phyloP scores from a whole-genome alignment of 2,797 vertebrate species.

The Martes flavigula region DNA sequence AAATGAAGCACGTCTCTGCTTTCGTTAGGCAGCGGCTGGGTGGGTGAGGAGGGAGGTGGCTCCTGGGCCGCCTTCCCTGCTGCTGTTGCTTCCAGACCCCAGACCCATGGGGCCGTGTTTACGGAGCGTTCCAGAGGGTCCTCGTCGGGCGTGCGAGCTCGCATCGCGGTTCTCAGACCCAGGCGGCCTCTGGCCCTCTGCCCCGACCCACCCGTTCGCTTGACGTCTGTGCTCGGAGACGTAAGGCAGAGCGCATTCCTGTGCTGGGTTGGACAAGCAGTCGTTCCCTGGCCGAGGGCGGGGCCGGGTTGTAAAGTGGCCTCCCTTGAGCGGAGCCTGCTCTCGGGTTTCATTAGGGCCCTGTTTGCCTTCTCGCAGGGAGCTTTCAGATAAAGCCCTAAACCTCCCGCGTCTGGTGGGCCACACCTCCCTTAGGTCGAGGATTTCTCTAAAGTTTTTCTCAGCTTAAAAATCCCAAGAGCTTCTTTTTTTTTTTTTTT shows the following conservation, averaged over 20 bases:
- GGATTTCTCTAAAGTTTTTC: not conserved
- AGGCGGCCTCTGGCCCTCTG: constrained; percentile 58
- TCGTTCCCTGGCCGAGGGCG: constrained; percentile 83
- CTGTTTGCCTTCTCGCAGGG: constrained; percentile 80
- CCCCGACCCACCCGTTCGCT: constrained; percentile 77
- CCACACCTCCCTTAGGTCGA: constrained; percentile 48
- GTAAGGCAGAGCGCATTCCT: constrained; percentile 83
- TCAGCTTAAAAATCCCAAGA: constrained; percentile 60
- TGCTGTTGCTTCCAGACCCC: not conserved
- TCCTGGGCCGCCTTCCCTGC: not conserved
- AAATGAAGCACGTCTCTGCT: not conserved
- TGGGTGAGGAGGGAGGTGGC: not conserved
- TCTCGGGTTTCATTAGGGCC: constrained; percentile 81
- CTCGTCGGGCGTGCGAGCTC: not conserved
- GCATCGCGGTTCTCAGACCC: constrained; percentile 48
- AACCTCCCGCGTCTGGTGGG: constrained; percentile 27
- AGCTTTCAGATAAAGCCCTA: constrained; percentile 73
- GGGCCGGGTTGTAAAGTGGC: constrained; percentile 78
- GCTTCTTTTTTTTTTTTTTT: too few species aligned
- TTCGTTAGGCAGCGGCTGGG: not conserved
- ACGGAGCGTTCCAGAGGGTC: not conserved
- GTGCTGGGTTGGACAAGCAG: constrained; percentile 79
- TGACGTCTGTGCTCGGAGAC: constrained; percentile 79
- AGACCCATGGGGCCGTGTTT: not conserved
- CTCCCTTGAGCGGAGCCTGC: constrained; percentile 79